Evolutionary conservation across 2,888 invertebrate genomes (phyloP).

Genomic region (Neoascia interrupta): DNA sequence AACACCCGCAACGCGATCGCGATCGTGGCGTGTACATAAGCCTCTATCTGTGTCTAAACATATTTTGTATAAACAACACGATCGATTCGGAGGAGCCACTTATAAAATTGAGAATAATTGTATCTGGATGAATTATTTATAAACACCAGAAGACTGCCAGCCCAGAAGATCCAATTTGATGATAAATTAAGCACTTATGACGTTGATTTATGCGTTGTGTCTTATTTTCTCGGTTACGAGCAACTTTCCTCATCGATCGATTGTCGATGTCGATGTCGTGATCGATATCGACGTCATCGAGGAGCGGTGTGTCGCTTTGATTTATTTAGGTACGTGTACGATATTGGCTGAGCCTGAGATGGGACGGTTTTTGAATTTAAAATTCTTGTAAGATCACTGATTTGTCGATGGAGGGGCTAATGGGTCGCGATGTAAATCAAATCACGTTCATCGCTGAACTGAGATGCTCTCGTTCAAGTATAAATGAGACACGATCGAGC

Average conservation of each 20-base stretch:
- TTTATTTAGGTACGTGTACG: neutral
- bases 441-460: constrained; percentile 32
- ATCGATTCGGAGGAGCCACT: constrained; percentile 48
- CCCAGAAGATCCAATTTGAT: constrained; percentile 30
- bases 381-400: constrained; percentile 12
- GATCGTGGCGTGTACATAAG: constrained; percentile 7
- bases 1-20: constrained; percentile 13
- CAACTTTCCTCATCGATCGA: neutral
- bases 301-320: neutral
- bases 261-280: neutral
- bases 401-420: no score
- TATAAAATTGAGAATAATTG: constrained; percentile 66
- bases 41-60: neutral
- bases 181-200: constrained; percentile 57
- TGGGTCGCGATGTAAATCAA: constrained; percentile 28
- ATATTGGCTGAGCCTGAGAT: constrained; percentile 6
- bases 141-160: constrained; percentile 44
- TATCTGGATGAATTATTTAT: constrained; percentile 67
- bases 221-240: neutral
- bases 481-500: constrained; percentile 9
- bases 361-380: constrained; percentile 10
- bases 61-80: neutral
- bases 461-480: constrained; percentile 23
- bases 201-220: constrained; percentile 27
- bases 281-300: constrained; percentile 41